A percentile compares a stretch with the other conserved stretches of the same genome.
These are phyloP conservation scores for Patella ulyssiponensis DNA, from an alignment of 2,888 invertebrate genomes.

Conservation along the genomic window DNA sequence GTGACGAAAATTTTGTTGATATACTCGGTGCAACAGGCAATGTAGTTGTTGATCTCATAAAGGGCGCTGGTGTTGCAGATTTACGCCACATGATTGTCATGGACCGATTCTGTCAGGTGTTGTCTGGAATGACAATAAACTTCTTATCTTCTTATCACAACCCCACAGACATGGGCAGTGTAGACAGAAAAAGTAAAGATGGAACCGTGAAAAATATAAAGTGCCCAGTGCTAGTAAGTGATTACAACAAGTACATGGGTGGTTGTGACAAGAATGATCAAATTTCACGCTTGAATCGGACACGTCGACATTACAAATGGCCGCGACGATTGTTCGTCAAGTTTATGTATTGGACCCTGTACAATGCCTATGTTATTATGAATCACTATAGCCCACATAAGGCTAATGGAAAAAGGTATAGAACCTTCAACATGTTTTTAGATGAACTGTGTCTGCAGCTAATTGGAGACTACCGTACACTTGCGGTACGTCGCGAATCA, in stretches of 20 bases:
- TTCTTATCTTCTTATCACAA: neutral
- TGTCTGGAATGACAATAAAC: neutral
- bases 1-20: conserved; percentile 13
- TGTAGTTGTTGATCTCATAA: conserved; percentile 24
- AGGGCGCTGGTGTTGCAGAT: conserved; percentile 14
- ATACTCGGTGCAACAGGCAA: conserved; percentile 26
- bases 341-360: neutral
- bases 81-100: conserved; percentile 23
- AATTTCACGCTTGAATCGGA: neutral
- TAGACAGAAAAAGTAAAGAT: neutral
- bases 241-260: neutral
- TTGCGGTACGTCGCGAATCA: conserved; percentile 14
- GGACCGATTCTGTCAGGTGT: conserved; percentile 21
- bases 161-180: neutral
- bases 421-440: neutral
- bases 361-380: neutral
- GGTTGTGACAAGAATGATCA: conserved; percentile 2
- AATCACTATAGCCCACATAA: neutral
- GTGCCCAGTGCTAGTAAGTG: neutral
- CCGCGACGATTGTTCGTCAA: neutral
- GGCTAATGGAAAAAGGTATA: neutral
- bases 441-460: neutral
- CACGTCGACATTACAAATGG: neutral
- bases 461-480: neutral
- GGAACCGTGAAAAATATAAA: neutral